phyloP scores from a whole-genome alignment of 2,888 invertebrate genomes.

The Xestia c-nigrum region DNA sequence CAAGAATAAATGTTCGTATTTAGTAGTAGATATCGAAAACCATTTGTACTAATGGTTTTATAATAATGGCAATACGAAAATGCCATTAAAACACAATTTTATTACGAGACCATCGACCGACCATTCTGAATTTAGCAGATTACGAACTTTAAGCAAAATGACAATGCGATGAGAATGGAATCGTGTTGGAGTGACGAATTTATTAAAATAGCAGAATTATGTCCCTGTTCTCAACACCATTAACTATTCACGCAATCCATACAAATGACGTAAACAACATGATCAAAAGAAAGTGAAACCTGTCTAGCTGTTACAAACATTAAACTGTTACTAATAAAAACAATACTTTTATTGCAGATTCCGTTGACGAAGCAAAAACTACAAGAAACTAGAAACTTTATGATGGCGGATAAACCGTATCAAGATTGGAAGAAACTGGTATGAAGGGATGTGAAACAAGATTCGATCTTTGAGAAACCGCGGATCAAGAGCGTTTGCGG shows the following conservation, averaged over 20 bases:
- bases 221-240: background rate
- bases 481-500: constrained; percentile 29
- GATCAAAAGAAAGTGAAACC: constrained; percentile 64
- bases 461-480: constrained; percentile 51
- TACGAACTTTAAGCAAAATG: too few relatives aligned
- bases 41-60: too few relatives aligned
- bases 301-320: constrained; percentile 37
- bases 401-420: constrained; percentile 41
- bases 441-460: constrained; percentile 59
- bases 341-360: constrained; percentile 58
- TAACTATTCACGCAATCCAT: constrained; percentile 19
- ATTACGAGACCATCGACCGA: too few relatives aligned
- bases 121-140: too few relatives aligned
- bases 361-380: constrained; percentile 44
- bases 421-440: constrained; percentile 55
- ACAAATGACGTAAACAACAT: constrained; percentile 46
- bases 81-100: too few relatives aligned
- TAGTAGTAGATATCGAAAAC: too few relatives aligned
- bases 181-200: too few relatives aligned
- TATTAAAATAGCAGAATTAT: too few relatives aligned
- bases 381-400: constrained; percentile 53
- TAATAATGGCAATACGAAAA: too few relatives aligned
- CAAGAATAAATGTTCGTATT: too few relatives aligned
- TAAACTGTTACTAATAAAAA: constrained; percentile 47
- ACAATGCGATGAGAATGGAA: too few relatives aligned